These are phyloP conservation scores for Sterrhoptilus dennistouni DNA, from an alignment of 2,113 vertebrate genomes.

Conservation along the genomic window DNA sequence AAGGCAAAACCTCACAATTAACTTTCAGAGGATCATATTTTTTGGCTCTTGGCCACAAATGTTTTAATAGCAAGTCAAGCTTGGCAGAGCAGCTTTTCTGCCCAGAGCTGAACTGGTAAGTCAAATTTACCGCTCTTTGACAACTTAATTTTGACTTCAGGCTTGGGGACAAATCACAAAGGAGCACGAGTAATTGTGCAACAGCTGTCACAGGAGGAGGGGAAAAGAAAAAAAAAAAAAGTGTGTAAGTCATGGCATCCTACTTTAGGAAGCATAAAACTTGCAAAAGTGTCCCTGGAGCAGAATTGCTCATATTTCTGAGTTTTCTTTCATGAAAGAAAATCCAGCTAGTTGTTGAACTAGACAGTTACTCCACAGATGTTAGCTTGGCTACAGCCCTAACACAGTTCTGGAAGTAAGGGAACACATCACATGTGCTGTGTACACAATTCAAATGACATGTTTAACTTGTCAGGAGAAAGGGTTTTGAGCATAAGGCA, in stretches of 20 bases:
- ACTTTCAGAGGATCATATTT: neutral
- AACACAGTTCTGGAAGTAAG: neutral
- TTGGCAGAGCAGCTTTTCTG: slow-evolving; percentile 3
- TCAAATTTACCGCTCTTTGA: neutral
- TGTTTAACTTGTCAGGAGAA: slow-evolving; percentile 4
- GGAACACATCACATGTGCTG: neutral
- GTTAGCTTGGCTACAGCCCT: neutral
- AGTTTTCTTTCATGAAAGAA: neutral
- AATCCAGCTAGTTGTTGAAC: neutral
- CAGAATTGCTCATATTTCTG: neutral
- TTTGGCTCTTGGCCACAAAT: neutral
- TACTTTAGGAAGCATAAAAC: neutral
- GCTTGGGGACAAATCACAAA: neutral
- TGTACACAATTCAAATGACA: neutral
- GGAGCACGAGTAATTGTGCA: neutral
- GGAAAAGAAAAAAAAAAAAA: accelerated
- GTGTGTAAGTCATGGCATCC: neutral
- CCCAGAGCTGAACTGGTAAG: neutral
- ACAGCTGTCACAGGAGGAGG: neutral
- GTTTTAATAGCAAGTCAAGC: neutral
- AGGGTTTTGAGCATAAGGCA: slow-evolving; percentile 3
- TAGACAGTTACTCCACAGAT: neutral
- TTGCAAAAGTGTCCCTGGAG: neutral
- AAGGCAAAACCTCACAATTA: neutral
- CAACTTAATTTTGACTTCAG: slow-evolving; percentile 35